Evolutionary conservation across 2,888 invertebrate species (phyloP).

Genomic region (Sisyra terminalis): DNA sequence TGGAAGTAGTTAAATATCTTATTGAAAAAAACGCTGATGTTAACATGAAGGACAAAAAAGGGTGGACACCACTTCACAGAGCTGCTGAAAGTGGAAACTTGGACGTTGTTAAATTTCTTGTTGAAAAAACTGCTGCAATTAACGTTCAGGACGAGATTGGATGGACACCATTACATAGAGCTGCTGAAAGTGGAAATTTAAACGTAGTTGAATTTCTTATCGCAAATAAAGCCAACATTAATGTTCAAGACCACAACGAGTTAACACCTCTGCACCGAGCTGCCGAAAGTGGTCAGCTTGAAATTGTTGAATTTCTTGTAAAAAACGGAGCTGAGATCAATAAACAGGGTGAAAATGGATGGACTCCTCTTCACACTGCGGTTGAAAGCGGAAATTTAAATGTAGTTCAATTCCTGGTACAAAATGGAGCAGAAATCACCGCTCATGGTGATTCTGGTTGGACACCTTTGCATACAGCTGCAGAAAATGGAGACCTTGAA

Average conservation of each 20-base stretch:
- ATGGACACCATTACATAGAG: conserved; percentile 7
- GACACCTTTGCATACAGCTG: neutral
- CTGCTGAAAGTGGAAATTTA: neutral
- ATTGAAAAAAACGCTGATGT: neutral
- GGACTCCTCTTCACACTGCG: conserved; percentile 5
- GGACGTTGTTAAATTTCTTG: neutral
- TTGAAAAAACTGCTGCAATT: conserved; percentile 4
- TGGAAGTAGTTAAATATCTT: neutral
- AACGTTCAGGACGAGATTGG: neutral
- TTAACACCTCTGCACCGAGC: conserved; percentile 8
- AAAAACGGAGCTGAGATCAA: conserved; percentile 7
- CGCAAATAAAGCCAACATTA: conserved; percentile 5
- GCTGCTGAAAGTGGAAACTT: neutral
- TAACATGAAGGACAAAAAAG: neutral
- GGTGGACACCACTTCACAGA: neutral
- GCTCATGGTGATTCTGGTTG: neutral
- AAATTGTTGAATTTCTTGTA: conserved; percentile 1
- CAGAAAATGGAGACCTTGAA: neutral
- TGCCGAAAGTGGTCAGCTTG: conserved; percentile 1
- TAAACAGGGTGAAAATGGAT: neutral
- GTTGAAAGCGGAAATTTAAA: conserved; percentile 1
- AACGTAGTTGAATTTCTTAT: conserved; percentile 5
- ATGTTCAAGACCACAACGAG: conserved; percentile 5
- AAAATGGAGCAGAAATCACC: neutral
- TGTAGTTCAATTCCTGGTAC: neutral